These are phyloP conservation scores for Mactromeris polynyma DNA, from an alignment of 2,888 invertebrate genomes.

Conservation along the genomic window DNA sequence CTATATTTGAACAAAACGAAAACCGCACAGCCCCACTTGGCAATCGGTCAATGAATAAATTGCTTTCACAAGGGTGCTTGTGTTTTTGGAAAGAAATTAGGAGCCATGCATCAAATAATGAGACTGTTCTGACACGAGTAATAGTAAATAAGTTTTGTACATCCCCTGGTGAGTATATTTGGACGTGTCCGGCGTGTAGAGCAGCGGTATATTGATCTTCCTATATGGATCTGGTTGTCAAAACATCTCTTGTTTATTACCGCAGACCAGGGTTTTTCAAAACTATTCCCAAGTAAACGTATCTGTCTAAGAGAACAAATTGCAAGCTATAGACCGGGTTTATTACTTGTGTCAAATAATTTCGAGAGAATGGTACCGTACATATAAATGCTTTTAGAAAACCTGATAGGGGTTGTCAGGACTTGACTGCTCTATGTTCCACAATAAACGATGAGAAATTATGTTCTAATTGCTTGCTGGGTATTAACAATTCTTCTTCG, in stretches of 20 bases:
- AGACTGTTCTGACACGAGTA: slow-evolving; percentile 40
- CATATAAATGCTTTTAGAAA: neutral
- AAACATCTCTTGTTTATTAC: slow-evolving; percentile 34
- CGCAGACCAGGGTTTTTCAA: slow-evolving; percentile 20
- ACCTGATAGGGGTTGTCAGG: neutral
- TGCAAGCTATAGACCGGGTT: slow-evolving; percentile 18
- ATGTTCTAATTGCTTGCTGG: no score
- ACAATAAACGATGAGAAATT: no score
- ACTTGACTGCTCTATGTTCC: neutral
- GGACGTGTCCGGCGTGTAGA: slow-evolving; percentile 58
- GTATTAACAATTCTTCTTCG: no score
- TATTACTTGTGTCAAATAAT: slow-evolving; percentile 20
- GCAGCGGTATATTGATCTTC: slow-evolving; percentile 40
- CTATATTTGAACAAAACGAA: slow-evolving; percentile 1
- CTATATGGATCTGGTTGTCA: slow-evolving; percentile 43
- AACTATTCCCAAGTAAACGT: slow-evolving; percentile 21
- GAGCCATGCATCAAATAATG: slow-evolving; percentile 30
- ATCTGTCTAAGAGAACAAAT: slow-evolving; percentile 21
- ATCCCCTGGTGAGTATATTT: slow-evolving; percentile 35
- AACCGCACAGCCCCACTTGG: slow-evolving; percentile 15
- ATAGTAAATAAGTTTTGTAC: slow-evolving; percentile 37
- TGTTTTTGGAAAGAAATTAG: slow-evolving; percentile 27
- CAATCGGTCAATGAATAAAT: slow-evolving; percentile 24
- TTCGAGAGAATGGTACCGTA: neutral
- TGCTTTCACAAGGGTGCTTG: slow-evolving; percentile 24